Evolutionary conservation across 2,888 invertebrate genomes (phyloP).

Genomic region (Seladonia tumulorum): DNA sequence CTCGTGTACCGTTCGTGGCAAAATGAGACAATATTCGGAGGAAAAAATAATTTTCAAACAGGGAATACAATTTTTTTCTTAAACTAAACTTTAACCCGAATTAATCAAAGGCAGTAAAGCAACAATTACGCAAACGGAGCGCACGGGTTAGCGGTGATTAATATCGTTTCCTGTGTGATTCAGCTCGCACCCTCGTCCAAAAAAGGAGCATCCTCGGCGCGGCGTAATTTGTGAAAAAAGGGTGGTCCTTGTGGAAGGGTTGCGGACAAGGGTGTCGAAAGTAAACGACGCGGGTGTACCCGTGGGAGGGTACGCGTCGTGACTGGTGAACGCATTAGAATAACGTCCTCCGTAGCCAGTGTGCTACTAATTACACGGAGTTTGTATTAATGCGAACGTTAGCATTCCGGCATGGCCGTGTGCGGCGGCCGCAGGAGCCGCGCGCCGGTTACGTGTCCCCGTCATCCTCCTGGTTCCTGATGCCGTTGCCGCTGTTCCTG

Average conservation of each 20-base stretch:
- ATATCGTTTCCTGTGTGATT: background rate
- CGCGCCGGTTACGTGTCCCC: conserved; percentile 58
- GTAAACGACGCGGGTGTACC: conserved; percentile 46
- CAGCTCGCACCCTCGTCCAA: background rate
- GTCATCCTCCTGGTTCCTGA: conserved; percentile 4
- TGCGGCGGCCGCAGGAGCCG: conserved; percentile 50
- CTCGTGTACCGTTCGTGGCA: background rate
- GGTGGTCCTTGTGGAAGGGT: background rate
- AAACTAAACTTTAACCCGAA: too few relatives aligned
- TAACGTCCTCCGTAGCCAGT: conserved; percentile 57
- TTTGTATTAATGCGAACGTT: conserved; percentile 80
- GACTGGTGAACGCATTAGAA: conserved; percentile 67
- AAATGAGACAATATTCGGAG: background rate
- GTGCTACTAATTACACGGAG: conserved; percentile 77
- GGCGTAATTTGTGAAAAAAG: background rate
- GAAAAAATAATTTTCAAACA: background rate
- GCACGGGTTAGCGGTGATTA: background rate
- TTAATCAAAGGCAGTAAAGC: background rate
- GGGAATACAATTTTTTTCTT: background rate
- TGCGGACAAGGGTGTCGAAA: conserved; percentile 53
- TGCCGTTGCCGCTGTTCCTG: conserved; percentile 8
- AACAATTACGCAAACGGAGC: background rate
- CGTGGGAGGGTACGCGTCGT: conserved; percentile 36
- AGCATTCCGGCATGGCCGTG: conserved; percentile 75
- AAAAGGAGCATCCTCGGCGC: background rate